Base-by-base conservation (phyloP, 2,113 vertebrate species). In the Hippopotamus amphibius region DNA sequence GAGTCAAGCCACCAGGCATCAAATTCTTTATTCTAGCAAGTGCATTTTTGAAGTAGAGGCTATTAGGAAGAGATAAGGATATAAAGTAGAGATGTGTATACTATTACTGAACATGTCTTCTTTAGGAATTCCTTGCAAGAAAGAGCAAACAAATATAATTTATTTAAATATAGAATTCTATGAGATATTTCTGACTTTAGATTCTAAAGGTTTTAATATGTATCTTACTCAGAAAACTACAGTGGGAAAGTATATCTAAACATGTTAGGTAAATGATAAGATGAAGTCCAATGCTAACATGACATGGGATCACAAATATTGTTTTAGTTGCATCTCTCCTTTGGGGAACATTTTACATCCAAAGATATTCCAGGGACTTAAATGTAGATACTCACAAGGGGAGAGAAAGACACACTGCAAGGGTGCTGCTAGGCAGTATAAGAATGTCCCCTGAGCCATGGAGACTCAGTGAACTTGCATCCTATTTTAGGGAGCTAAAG, bases 151-250 rank as follows among this genome's bases (percentile, higher is more conserved):
- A 15, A 89, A 85, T 43, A 7, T 26, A 72, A 71, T 80, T 69
- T 77, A 77, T 95, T 91, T 96, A 71, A 13, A 63, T 77, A 46
- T 3, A 17, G 10, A 41, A 92, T 96, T 96, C 55, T 50, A 30
- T 83, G 83, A 94, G 22, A 63, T 88, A 63, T 69, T 92, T 69
- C 41, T 88, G 41, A 74, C 13, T 22, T 59, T 46, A 41, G 21
- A 8, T 63, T 69, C 74, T 66, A 76, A 88, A 50, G 3, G 5
- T 87, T 72, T 91, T 33, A 57, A 87, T 61, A n/a, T 26, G 12
- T 46, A 30, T 85, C 53, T 50, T 85, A 89, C 24, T 93, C 83
- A 72, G 6, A 68, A 89, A 80, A 90, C 19, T 92, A 5, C 14
- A 26, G 37, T n/a, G 4, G 3, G 22, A 95, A 92, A 79, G 19